Base-by-base conservation (phyloP, 2,888 invertebrate genomes). In the Busseola fusca region DNA sequence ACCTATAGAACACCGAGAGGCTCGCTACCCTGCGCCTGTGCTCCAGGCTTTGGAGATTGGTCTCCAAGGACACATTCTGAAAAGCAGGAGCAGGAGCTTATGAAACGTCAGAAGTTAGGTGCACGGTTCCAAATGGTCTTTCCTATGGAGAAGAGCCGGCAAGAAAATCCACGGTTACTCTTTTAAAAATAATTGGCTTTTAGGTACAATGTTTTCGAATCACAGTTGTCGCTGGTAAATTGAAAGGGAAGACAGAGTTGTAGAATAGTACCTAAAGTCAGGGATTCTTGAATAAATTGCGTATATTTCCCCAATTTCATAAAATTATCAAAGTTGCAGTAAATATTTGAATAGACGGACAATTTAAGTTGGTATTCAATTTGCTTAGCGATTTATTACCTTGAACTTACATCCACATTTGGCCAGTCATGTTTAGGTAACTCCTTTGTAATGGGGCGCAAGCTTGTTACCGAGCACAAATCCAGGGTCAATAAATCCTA, bases 401-500 rank as follows among this genome's bases (percentile, higher is more conserved):
- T 6, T n/a, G 6, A 30, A 9, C 30, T 16, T 37, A 21, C 16
- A 21, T 25, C 34, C 34, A 66, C 6, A 34, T 48, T 34, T 48
- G 16, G 1, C 34, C 10, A 34, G 25, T 25, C 66, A 66, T 48
- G 12, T 68, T 27, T 0, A 37, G 67, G 16, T 37, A 37, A 67
- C 67, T 30, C 68, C 27, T 50, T 50, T 50, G 68, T 30, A 40
- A 68, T 40, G 50, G 14, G n/a, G 27, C 7, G 48, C 25, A 16
- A 40, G 37, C 50, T 12, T 68, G n/a, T 67, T 67, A 27, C 37
- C 27, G 14, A 16, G n/a, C 5, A 67, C 48, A 40, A 27, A 50
- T 37, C 67, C 16, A 68, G 68, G 50, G 50, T 68, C 9, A n/a
- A 62, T 48, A 48, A 68, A 40, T 52, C 40, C 27, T 18, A 5